Percentiles rank a stretch among this genome's conserved stretches.
Conservation (phyloP, 2,888 invertebrate genomes). For the Phania funesta region DNA sequence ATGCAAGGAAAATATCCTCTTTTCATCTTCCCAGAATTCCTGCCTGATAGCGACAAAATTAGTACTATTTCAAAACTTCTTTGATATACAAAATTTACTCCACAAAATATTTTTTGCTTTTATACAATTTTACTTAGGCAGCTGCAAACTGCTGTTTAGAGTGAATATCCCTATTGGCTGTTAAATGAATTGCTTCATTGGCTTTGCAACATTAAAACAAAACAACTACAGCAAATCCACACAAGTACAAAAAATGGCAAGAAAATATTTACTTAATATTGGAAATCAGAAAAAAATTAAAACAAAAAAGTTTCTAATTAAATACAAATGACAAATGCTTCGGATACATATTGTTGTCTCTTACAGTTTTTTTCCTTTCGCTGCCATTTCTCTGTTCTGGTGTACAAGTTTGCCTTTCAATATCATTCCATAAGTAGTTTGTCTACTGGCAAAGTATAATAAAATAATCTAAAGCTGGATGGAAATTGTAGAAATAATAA, state of each 20-base stretch:
- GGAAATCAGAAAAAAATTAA: not conserved
- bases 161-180: not conserved
- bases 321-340: slow-evolving; percentile 52
- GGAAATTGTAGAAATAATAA: slow-evolving; percentile 15
- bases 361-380: not conserved
- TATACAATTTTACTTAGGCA: too few relatives aligned
- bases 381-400: not conserved
- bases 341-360: slow-evolving; percentile 12
- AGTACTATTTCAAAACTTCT: too few relatives aligned
- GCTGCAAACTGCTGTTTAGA: not conserved
- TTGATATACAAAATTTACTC: too few relatives aligned
- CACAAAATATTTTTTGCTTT: too few relatives aligned
- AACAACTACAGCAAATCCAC: slow-evolving; percentile 4
- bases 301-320: slow-evolving; percentile 45
- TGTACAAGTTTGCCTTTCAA: slow-evolving; percentile 22
- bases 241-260: not conserved
- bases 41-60: too few relatives aligned
- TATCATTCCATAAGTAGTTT: not conserved
- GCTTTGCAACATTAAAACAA: not conserved
- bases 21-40: too few relatives aligned
- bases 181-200: slow-evolving; percentile 31
- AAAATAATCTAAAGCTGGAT: not conserved
- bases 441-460: slow-evolving; percentile 7
- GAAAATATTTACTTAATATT: too few relatives aligned
- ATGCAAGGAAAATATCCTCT: too few relatives aligned